Conservation (phyloP, 2,888 invertebrate genomes). For the Oxycera nigricornis region DNA sequence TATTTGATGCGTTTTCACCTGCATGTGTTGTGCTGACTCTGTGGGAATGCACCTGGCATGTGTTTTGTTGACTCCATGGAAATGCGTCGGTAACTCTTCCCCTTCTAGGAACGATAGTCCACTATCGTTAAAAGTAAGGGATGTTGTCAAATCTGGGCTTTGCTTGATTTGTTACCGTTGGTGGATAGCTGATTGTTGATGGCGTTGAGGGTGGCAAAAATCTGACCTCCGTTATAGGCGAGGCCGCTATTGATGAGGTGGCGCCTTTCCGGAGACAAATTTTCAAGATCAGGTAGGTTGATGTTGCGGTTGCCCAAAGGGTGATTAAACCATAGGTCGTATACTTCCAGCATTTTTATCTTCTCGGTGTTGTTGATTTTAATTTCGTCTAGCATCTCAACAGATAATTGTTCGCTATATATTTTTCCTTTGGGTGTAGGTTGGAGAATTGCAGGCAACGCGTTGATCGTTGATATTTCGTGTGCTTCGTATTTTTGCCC, state of each 20-base stretch:
- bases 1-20: too few relatives aligned
- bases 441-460: neutral
- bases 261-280: neutral
- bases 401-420: too few relatives aligned
- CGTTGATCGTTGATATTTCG: neutral
- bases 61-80: neutral
- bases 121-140: neutral
- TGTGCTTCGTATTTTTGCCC: neutral
- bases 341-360: neutral
- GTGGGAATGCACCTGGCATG: neutral
- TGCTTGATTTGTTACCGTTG: neutral
- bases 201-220: neutral
- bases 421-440: conserved; percentile 9
- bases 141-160: neutral
- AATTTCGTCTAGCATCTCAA: conserved; percentile 3
- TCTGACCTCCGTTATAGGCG: neutral
- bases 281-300: neutral
- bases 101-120: neutral
- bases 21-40: too few relatives aligned
- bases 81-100: neutral
- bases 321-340: neutral
- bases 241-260: neutral
- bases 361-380: conserved; percentile 18
- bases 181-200: neutral
- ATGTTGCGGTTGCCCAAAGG: neutral